These are phyloP conservation scores for Labia minor DNA, from an alignment of 2,888 invertebrate species.

Conservation along the genomic window DNA sequence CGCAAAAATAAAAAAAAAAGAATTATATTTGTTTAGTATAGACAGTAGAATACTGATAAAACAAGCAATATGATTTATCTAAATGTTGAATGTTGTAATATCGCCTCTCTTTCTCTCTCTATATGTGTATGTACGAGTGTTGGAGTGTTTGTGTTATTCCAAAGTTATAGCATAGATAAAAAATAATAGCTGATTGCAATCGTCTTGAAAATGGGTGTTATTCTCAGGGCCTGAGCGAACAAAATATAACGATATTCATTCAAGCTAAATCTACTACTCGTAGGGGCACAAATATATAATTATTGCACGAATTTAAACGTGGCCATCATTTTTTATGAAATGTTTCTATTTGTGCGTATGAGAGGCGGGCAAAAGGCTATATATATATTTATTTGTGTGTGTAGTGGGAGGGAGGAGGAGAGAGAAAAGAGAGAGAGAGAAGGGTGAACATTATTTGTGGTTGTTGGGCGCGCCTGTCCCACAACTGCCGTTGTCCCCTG, in stretches of 20 bases:
- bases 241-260: slow-evolving; percentile 13
- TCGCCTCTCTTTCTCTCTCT: slow-evolving; percentile 16
- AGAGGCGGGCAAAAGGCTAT: too few species aligned
- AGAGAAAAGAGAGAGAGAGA: too few species aligned
- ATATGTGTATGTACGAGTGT: too few species aligned
- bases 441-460: neutral
- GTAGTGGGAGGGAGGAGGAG: slow-evolving; percentile 14
- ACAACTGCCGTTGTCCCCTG: neutral
- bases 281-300: neutral
- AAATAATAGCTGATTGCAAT: slow-evolving; percentile 27
- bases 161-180: slow-evolving; percentile 26
- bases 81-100: slow-evolving; percentile 22
- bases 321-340: slow-evolving; percentile 13
- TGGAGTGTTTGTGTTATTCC: too few species aligned
- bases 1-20: slow-evolving; percentile 8
- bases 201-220: slow-evolving; percentile 22
- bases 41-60: slow-evolving; percentile 22
- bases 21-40: slow-evolving; percentile 13
- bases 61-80: slow-evolving; percentile 23
- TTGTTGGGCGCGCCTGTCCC: neutral
- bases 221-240: neutral
- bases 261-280: slow-evolving; percentile 13
- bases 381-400: slow-evolving; percentile 5
- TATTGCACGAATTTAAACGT: slow-evolving; percentile 13
- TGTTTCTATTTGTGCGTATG: slow-evolving; percentile 8